Conservation (phyloP, 2,797 vertebrate genomes). For the Halcyon chelicuti region DNA sequence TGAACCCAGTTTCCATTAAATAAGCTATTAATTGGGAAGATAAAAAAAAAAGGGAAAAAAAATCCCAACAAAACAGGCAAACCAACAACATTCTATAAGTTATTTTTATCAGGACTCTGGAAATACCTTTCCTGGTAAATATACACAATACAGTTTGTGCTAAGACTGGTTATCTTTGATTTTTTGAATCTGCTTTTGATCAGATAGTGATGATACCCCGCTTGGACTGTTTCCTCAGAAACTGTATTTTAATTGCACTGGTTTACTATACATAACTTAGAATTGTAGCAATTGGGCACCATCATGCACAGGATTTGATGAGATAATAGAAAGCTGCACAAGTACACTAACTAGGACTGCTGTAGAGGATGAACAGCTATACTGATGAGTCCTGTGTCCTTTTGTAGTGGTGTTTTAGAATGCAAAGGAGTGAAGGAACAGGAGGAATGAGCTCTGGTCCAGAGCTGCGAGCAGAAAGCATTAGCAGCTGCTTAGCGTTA, state of each 20-base stretch:
- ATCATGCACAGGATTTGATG: background rate
- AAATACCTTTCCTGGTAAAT: background rate
- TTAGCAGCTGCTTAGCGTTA: slow-evolving; percentile 48
- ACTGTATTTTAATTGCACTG: background rate
- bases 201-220: background rate
- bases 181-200: background rate
- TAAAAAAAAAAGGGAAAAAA: background rate
- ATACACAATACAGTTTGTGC: background rate
- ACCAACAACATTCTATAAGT: background rate
- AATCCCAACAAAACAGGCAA: background rate
- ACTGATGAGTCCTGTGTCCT: background rate
- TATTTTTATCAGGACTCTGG: background rate
- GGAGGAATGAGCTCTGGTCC: background rate
- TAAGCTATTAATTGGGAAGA: background rate
- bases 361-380: background rate
- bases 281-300: background rate
- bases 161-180: background rate
- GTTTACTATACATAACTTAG: background rate
- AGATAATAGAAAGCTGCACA: background rate
- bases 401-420: background rate
- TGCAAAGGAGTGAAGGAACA: background rate
- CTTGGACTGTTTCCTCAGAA: background rate
- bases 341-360: background rate
- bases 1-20: background rate
- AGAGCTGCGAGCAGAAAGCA: background rate